Conservation (phyloP, 2,113 vertebrate species). For the Leucoraja erinaceus region DNA sequence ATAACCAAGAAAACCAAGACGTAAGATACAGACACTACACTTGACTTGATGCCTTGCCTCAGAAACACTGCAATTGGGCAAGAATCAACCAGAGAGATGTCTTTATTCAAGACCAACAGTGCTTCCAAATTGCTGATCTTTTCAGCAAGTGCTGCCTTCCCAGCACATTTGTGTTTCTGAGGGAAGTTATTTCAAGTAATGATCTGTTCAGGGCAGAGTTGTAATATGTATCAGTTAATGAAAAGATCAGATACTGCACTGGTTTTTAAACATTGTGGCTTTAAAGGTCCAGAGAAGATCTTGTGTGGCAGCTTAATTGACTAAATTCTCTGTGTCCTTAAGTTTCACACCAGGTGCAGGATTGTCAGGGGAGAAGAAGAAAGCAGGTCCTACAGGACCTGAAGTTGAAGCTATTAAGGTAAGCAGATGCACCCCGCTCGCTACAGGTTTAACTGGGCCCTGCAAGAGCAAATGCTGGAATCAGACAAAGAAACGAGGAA, state of each 20-base stretch:
- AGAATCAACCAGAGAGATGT: slow-evolving; percentile 35
- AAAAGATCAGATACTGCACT: slow-evolving; percentile 92
- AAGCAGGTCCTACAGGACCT: slow-evolving; percentile 74
- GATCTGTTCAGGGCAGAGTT: slow-evolving; percentile 43
- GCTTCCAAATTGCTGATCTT: not conserved
- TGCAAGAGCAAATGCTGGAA: not conserved
- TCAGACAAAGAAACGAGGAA: not conserved
- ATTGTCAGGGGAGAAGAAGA: slow-evolving; percentile 82
- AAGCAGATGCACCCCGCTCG: not conserved
- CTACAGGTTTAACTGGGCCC: not conserved
- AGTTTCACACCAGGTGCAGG: slow-evolving; percentile 87
- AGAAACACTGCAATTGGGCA: slow-evolving; percentile 63
- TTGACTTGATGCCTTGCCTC: slow-evolving; percentile 65
- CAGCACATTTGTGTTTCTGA: slow-evolving; percentile 62
- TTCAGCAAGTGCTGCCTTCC: not conserved
- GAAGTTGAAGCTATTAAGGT: slow-evolving; percentile 97
- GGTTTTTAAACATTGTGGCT: slow-evolving; percentile 60
- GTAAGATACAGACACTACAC: slow-evolving; percentile 74
- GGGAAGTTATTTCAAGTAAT: slow-evolving; percentile 64
- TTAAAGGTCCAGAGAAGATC: slow-evolving; percentile 69
- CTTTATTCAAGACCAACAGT: not conserved
- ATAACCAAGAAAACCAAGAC: slow-evolving; percentile 98
- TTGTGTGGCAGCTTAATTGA: not conserved
- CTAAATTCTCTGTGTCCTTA: slow-evolving; percentile 31
- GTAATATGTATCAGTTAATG: slow-evolving; percentile 78